These are phyloP conservation scores for Buteo buteo DNA, from an alignment of 2,113 vertebrate genomes.

Conservation along the genomic window DNA sequence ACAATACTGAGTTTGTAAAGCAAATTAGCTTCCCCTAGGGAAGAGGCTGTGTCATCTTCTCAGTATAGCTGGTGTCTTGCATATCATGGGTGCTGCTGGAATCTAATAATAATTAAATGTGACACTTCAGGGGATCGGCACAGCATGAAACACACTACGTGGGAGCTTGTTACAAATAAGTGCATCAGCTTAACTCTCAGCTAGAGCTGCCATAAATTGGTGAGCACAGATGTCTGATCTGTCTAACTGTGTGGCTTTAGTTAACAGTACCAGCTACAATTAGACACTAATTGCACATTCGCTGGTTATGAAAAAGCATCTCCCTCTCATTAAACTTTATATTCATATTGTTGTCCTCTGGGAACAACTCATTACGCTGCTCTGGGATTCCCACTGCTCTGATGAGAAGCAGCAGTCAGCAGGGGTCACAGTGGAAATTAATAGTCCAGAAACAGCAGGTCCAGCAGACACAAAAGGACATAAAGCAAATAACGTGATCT, in stretches of 20 bases:
- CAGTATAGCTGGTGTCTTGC: neutral
- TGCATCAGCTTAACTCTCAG: constrained; percentile 44
- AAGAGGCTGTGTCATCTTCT: constrained; percentile 17
- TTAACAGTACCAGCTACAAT: constrained; percentile 50
- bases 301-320: constrained; percentile 24
- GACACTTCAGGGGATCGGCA: constrained; percentile 11
- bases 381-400: constrained; percentile 20
- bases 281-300: constrained; percentile 38
- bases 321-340: constrained; percentile 56
- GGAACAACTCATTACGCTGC: neutral
- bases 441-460: constrained; percentile 21
- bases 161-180: constrained; percentile 53
- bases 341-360: constrained; percentile 41
- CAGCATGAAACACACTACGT: constrained; percentile 18
- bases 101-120: constrained; percentile 54
- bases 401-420: constrained; percentile 8
- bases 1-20: neutral
- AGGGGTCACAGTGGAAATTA: constrained; percentile 37
- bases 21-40: constrained; percentile 10
- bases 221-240: constrained; percentile 53
- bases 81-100: constrained; percentile 51
- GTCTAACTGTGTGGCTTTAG: constrained; percentile 40
- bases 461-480: neutral
- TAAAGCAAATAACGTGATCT: constrained; percentile 29
- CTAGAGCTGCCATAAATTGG: constrained; percentile 55